phyloP scores from a whole-genome alignment of 2,113 vertebrate genomes.

The Catharus minimus region DNA sequence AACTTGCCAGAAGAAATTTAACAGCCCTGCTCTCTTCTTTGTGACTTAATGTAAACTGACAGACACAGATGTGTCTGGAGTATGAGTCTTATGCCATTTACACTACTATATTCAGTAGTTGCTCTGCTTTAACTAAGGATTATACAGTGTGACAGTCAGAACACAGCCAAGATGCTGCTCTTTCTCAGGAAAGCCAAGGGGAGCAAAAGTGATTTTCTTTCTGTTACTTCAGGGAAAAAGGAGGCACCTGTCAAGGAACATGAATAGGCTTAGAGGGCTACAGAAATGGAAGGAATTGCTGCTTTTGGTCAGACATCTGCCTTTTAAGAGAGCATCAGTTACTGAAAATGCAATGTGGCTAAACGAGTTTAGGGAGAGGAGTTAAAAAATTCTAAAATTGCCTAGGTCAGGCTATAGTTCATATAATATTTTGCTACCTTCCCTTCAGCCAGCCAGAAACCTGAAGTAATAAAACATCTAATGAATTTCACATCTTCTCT shows the following conservation, averaged over 20 bases:
- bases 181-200: neutral
- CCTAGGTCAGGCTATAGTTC: neutral
- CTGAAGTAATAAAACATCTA: neutral
- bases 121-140: neutral
- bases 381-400: neutral
- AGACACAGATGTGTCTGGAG: neutral
- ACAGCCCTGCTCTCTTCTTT: neutral
- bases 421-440: neutral
- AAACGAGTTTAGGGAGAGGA: neutral
- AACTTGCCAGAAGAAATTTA: neutral
- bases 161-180: neutral
- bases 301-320: neutral
- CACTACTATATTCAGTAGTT: neutral
- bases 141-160: neutral
- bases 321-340: neutral
- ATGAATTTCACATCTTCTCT: neutral
- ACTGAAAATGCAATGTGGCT: neutral
- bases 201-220: neutral
- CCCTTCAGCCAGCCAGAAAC: neutral
- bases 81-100: neutral
- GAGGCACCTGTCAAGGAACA: neutral
- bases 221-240: neutral
- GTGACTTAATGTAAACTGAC: neutral
- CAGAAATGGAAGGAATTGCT: neutral
- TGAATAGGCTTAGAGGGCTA: neutral